Conservation (phyloP, 2,888 invertebrate genomes). For the Papilio gigon region DNA sequence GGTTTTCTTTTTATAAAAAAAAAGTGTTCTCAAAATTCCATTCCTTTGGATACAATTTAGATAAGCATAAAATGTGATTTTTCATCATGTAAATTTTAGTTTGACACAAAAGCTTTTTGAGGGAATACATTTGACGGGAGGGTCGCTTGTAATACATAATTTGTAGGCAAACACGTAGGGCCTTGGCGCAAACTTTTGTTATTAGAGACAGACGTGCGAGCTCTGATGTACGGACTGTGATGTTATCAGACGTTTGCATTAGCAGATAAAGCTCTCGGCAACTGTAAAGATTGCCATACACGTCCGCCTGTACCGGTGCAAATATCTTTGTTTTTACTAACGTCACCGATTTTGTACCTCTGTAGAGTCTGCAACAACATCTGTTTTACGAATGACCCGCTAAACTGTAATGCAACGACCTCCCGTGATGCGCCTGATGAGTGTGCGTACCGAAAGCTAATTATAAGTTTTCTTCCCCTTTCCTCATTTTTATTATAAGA, state of each 20-base stretch:
- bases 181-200: slow-evolving; percentile 22
- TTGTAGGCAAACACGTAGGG: slow-evolving; percentile 21
- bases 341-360: background rate
- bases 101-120: slow-evolving; percentile 10
- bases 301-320: too few relatives aligned
- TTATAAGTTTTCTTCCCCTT: too few relatives aligned
- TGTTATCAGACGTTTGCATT: slow-evolving; percentile 10
- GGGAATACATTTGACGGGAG: slow-evolving; percentile 12
- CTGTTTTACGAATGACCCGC: too few relatives aligned
- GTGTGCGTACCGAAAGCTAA: too few relatives aligned
- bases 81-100: slow-evolving; percentile 14
- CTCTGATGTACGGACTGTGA: slow-evolving; percentile 15
- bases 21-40: background rate
- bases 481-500: too few relatives aligned
- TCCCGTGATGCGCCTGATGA: too few relatives aligned
- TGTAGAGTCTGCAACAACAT: too few relatives aligned
- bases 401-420: too few relatives aligned
- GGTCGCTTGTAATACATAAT: slow-evolving; percentile 19
- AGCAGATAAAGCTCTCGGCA: slow-evolving; percentile 8
- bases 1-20: too few relatives aligned
- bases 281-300: background rate
- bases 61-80: slow-evolving; percentile 15
- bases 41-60: background rate
- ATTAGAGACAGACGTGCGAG: slow-evolving; percentile 14
- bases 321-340: background rate